Conservation (phyloP, 1,140 invertebrate genomes). For the Antheraea pernyi region DNA sequence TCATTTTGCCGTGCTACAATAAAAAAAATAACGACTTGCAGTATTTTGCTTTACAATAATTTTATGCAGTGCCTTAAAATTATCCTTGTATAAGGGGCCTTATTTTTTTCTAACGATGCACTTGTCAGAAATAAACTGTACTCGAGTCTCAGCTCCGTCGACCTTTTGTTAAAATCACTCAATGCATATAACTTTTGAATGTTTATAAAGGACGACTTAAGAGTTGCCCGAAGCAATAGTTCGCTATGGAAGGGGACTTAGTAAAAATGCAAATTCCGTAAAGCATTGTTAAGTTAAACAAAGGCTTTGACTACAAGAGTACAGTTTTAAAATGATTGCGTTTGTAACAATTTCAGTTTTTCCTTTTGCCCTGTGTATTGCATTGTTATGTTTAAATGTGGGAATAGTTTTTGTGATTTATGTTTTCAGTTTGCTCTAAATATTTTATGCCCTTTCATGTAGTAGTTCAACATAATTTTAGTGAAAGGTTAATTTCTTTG, state of each 20-base stretch:
- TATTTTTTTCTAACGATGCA: neutral
- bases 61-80: no score
- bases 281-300: constrained; percentile 19
- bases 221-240: neutral
- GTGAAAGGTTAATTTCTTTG: no score
- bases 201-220: neutral
- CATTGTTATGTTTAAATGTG: neutral
- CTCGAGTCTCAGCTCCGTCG: neutral
- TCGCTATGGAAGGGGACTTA: constrained; percentile 10
- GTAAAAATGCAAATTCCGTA: constrained; percentile 9
- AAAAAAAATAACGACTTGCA: no score
- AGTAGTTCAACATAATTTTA: no score
- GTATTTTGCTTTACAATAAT: no score
- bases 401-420: neutral
- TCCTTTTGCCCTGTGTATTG: neutral
- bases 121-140: neutral
- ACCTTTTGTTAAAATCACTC: neutral
- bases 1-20: no score
- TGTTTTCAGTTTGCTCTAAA: no score
- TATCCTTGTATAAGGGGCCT: no score
- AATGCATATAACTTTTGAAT: neutral
- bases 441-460: no score
- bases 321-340: constrained; percentile 17
- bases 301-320: constrained; percentile 21
- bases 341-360: constrained; percentile 10